A percentile compares a stretch with the other conserved stretches of the same genome.
Evolutionary conservation across 2,888 invertebrate genomes (phyloP).

Genomic region (Dione vanillae): DNA sequence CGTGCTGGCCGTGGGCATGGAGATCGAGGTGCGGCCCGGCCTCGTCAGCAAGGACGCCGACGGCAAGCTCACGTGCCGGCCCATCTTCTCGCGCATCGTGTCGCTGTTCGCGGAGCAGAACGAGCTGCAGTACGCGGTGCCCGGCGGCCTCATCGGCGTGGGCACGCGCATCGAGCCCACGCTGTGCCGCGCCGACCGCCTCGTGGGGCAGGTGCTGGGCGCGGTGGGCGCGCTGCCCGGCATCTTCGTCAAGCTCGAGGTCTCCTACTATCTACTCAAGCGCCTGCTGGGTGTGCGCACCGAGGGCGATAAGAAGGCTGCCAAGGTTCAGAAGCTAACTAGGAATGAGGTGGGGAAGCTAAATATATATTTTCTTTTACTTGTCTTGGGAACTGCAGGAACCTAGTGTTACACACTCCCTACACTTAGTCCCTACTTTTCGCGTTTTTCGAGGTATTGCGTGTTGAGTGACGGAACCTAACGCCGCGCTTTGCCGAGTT

Average conservation of each 20-base stretch:
- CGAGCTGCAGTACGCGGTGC: constrained; percentile 98
- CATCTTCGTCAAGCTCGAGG: constrained; percentile 98
- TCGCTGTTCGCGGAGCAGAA: constrained; percentile 99
- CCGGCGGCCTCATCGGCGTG: constrained; percentile 99
- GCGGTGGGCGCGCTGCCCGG: constrained; percentile 98
- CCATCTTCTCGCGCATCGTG: constrained; percentile 98
- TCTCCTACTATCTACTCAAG: constrained; percentile 98
- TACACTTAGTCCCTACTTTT: too few species aligned
- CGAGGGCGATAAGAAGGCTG: constrained; percentile 99
- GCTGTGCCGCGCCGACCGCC: constrained; percentile 98
- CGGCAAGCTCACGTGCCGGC: constrained; percentile 97
- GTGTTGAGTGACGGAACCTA: neutral
- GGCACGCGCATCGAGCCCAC: constrained; percentile 99
- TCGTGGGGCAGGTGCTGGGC: constrained; percentile 97
- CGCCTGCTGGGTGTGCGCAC: constrained; percentile 98
- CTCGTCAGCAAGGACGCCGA: constrained; percentile 98
- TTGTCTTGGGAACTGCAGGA: too few species aligned
- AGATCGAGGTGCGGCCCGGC: constrained; percentile 97
- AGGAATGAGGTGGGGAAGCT: constrained; percentile 89
- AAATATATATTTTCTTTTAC: too few species aligned
- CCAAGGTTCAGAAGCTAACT: constrained; percentile 96
- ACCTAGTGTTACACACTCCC: too few species aligned
- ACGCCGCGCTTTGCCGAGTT: too few species aligned
- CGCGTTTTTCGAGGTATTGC: too few species aligned
- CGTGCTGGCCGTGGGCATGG: constrained; percentile 98